Evolutionary conservation across 2,113 vertebrate species (phyloP).

Genomic region (Tamias sibiricus): DNA sequence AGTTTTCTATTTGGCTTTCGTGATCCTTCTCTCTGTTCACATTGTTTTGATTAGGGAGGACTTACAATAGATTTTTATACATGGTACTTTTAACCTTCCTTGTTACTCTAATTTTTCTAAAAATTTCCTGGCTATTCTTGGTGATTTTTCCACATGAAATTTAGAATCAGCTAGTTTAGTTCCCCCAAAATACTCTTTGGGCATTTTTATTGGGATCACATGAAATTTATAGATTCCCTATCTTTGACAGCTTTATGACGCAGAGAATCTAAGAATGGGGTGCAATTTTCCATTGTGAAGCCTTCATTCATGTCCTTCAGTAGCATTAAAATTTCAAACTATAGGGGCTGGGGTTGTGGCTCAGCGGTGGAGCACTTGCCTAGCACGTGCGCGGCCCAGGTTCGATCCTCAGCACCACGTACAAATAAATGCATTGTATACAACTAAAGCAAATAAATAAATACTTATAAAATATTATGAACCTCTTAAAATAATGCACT

Average conservation of each 20-base stretch:
- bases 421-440: too few species aligned
- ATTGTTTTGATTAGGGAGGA: neutral
- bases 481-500: too few species aligned
- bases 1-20: neutral
- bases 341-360: too few species aligned
- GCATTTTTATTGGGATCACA: slow-evolving; percentile 56
- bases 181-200: neutral
- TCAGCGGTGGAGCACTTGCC: too few species aligned
- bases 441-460: too few species aligned
- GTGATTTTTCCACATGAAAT: slow-evolving; percentile 70
- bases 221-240: slow-evolving; percentile 30
- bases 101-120: slow-evolving; percentile 27
- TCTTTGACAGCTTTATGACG: slow-evolving; percentile 36
- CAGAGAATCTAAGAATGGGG: neutral
- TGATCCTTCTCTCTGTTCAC: neutral
- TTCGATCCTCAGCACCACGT: too few species aligned
- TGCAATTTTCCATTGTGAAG: neutral
- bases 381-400: too few species aligned
- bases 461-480: too few species aligned
- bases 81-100: slow-evolving; percentile 23
- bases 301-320: neutral
- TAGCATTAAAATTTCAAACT: neutral
- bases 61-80: neutral
- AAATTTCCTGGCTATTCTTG: slow-evolving; percentile 44
- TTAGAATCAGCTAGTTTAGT: slow-evolving; percentile 59